These are phyloP conservation scores for Meganola albula DNA, from an alignment of 2,888 invertebrate genomes.

Conservation along the genomic window DNA sequence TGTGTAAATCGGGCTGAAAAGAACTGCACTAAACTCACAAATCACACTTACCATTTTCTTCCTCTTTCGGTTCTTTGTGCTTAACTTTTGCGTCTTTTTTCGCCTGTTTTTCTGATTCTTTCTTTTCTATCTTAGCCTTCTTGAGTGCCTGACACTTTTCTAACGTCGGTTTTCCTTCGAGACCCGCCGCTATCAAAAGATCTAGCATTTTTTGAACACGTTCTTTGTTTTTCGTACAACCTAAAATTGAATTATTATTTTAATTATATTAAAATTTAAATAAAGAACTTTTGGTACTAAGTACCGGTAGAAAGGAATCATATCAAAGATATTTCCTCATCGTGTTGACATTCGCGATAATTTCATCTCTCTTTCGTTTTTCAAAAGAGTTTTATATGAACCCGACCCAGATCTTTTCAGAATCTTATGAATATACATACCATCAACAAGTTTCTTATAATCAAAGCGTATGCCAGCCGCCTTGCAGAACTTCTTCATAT, in stretches of 20 bases:
- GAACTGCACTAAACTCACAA: no score
- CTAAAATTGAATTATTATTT: slow-evolving; percentile 30
- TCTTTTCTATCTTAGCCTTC: slow-evolving; percentile 60
- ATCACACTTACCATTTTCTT: no score
- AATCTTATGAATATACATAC: no score
- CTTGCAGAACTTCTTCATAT: slow-evolving; percentile 74
- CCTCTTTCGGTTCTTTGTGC: slow-evolving; percentile 45
- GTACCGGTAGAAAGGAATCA: no score
- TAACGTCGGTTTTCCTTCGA: slow-evolving; percentile 71
- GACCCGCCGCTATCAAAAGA: slow-evolving; percentile 55
- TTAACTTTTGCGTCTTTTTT: slow-evolving; percentile 63
- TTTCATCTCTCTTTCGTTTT: no score
- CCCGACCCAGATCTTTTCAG: no score
- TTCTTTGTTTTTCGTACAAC: slow-evolving; percentile 73
- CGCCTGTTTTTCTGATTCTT: slow-evolving; percentile 59
- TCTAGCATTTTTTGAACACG: slow-evolving; percentile 69
- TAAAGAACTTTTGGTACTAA: no score
- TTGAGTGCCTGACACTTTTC: slow-evolving; percentile 67
- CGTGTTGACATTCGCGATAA: no score
- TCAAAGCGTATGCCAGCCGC: slow-evolving; percentile 71
- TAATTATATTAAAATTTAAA: no score
- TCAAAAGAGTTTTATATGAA: no score
- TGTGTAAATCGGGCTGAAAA: no score
- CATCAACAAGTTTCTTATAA: slow-evolving; percentile 71
- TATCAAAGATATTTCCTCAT: no score